These are phyloP conservation scores for Pluvialis apricaria DNA, from an alignment of 2,113 vertebrate species.

Conservation along the genomic window DNA sequence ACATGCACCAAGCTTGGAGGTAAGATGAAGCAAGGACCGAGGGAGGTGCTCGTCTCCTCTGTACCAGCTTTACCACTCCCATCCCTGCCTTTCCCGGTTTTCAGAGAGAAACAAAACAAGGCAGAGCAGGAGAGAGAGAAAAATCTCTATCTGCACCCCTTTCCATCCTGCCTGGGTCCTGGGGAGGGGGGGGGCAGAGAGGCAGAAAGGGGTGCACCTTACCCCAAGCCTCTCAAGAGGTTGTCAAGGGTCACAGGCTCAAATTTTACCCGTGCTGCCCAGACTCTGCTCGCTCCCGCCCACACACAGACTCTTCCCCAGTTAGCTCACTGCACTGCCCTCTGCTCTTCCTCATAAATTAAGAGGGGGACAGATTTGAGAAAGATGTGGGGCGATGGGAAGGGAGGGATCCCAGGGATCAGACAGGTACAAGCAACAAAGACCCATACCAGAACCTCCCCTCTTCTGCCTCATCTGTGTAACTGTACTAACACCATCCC, in stretches of 20 bases:
- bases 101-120: not conserved
- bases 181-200: not conserved
- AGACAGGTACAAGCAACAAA: not conserved
- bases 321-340: not conserved
- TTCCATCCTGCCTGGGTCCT: accelerated
- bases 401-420: not conserved
- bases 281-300: accelerated
- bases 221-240: not conserved
- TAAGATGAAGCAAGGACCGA: not conserved
- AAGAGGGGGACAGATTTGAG: not conserved
- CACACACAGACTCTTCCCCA: not conserved
- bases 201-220: not conserved
- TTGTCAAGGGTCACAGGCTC: not conserved
- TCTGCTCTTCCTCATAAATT: not conserved
- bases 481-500: not conserved
- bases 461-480: not conserved
- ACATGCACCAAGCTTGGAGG: not conserved
- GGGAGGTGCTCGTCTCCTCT: not conserved
- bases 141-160: not conserved
- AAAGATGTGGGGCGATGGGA: not conserved
- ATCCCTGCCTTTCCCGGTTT: not conserved
- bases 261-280: accelerated
- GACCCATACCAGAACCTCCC: not conserved
- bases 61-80: not conserved
- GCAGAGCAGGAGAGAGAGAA: not conserved